These are phyloP conservation scores for Smutsia gigantea DNA, from an alignment of 2,797 vertebrate genomes.

Conservation along the genomic window DNA sequence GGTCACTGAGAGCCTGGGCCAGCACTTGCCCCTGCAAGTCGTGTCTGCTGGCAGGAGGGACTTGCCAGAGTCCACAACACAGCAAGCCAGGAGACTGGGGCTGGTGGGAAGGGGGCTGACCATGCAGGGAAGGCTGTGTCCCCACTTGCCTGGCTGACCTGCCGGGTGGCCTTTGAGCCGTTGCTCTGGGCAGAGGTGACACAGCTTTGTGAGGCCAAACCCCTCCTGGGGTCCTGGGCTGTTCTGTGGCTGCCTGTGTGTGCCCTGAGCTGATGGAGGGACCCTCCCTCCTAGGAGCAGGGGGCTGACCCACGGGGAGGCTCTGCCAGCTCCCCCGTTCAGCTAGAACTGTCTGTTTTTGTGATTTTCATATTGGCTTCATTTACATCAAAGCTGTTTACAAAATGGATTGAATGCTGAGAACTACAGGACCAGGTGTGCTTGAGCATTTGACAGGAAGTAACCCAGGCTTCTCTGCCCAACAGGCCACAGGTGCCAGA, in stretches of 20 bases:
- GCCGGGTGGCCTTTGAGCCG: fast-evolving
- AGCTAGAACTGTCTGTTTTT: fast-evolving
- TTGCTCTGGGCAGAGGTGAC: neutral
- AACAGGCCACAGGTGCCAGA: fast-evolving
- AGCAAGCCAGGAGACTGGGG: neutral
- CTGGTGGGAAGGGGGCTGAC: neutral
- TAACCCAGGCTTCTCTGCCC: neutral
- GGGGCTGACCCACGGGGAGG: neutral
- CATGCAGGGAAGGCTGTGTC: too few relatives aligned
- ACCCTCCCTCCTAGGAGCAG: neutral
- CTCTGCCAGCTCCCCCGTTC: fast-evolving
- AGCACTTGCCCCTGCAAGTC: neutral
- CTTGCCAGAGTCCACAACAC: fast-evolving
- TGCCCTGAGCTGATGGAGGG: fast-evolving
- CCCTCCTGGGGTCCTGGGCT: neutral
- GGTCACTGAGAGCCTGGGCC: neutral
- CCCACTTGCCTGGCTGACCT: fast-evolving
- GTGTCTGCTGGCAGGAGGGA: fast-evolving
- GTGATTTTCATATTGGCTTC: neutral
- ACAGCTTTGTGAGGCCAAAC: too few relatives aligned
- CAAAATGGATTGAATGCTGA: fast-evolving
- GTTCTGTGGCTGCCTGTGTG: fast-evolving
- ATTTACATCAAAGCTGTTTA: neutral
- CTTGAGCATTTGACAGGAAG: neutral
- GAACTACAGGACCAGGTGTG: neutral